These are phyloP conservation scores for Lithosia quadra DNA, from an alignment of 2,888 invertebrate genomes.

Conservation along the genomic window DNA sequence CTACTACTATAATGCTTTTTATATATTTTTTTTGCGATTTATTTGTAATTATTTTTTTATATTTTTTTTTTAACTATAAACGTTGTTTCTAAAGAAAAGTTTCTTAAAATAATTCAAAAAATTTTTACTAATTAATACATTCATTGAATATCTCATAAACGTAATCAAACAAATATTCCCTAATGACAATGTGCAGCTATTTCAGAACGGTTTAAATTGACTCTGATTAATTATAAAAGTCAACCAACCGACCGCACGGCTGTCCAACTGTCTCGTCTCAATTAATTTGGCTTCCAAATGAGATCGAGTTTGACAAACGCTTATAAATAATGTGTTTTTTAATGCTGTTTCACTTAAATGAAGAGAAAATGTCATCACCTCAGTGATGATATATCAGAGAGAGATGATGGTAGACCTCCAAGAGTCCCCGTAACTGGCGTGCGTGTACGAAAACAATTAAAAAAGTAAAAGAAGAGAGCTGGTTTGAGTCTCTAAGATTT, in stretches of 20 bases:
- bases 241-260: conserved; percentile 3
- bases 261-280: conserved; percentile 12
- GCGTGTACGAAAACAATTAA: too few relatives aligned
- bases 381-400: too few relatives aligned
- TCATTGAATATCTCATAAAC: background rate
- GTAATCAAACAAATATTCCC: conserved; percentile 1
- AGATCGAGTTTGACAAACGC: conserved; percentile 8
- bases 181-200: conserved; percentile 8
- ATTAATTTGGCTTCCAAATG: conserved; percentile 13
- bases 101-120: background rate
- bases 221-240: conserved; percentile 16
- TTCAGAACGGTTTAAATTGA: conserved; percentile 14
- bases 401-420: too few relatives aligned
- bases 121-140: background rate
- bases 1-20: too few relatives aligned
- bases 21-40: too few relatives aligned
- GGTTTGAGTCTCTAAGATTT: too few relatives aligned
- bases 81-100: too few relatives aligned
- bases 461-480: too few relatives aligned
- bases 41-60: too few relatives aligned
- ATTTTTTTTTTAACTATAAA: too few relatives aligned
- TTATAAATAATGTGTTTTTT: conserved; percentile 1
- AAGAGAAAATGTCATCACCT: too few relatives aligned
- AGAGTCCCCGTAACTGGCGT: too few relatives aligned
- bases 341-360: background rate